phyloP scores from a whole-genome alignment of 2,888 invertebrate genomes.

The Glyphotaelius pellucidus region DNA sequence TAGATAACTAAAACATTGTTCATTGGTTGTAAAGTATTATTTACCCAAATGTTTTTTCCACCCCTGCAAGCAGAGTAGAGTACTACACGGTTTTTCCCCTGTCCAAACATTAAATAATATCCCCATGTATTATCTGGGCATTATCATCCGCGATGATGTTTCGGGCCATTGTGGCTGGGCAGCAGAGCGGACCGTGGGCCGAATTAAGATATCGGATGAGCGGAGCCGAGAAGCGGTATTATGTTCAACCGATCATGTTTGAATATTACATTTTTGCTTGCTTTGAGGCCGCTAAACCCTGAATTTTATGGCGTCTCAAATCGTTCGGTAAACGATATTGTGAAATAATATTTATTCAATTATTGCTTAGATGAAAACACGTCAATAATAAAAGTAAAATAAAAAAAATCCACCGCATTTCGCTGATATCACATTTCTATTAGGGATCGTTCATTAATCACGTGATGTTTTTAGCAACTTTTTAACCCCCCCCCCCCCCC shows the following conservation, averaged over 20 bases:
- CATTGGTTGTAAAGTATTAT: background rate
- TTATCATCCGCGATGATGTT: constrained; percentile 5
- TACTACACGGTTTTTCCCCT: background rate
- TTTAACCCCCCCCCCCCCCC: no score
- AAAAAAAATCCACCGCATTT: no score
- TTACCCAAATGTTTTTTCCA: background rate
- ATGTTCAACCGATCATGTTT: background rate
- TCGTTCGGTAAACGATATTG: background rate
- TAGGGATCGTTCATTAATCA: no score
- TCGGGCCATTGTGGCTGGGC: constrained; percentile 43
- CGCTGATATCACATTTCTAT: no score
- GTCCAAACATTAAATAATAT: background rate
- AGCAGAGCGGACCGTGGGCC: background rate
- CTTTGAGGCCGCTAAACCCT: background rate
- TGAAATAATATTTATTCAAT: background rate
- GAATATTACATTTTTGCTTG: background rate
- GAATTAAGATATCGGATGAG: constrained; percentile 46
- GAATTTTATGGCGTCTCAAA: background rate
- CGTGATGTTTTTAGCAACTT: no score
- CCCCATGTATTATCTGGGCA: background rate
- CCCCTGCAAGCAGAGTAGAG: background rate
- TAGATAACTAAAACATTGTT: no score
- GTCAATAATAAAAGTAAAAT: background rate
- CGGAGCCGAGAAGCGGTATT: constrained; percentile 10
- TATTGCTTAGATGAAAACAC: background rate